Conservation (phyloP, 2,888 invertebrate species). For the Oligia fasciuncula region DNA sequence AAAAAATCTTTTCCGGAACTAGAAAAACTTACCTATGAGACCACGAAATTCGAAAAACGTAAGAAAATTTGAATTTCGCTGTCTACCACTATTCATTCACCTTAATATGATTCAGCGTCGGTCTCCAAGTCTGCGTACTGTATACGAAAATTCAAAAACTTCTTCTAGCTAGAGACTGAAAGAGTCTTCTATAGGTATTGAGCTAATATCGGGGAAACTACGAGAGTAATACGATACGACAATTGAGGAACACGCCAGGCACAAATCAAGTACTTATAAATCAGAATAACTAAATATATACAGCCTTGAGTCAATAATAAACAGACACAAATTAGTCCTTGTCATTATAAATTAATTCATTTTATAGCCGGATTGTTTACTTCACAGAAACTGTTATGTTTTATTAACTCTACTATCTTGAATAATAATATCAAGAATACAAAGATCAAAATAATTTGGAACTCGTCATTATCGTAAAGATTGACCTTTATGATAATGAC, state of each 20-base stretch:
- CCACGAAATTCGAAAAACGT: too few species aligned
- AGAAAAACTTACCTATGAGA: too few species aligned
- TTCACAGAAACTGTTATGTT: background rate
- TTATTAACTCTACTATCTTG: background rate
- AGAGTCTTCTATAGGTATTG: background rate
- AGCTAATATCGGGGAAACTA: background rate
- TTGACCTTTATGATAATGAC: background rate
- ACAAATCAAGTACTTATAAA: slow-evolving; percentile 1
- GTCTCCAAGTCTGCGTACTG: background rate
- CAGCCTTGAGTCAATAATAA: slow-evolving; percentile 11
- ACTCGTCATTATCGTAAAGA: too few species aligned
- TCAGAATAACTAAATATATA: background rate
- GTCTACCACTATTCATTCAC: too few species aligned
- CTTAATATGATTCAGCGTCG: background rate
- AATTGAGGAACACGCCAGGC: background rate
- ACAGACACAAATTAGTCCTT: slow-evolving; percentile 32
- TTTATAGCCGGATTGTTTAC: slow-evolving; percentile 40
- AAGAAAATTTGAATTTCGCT: too few species aligned
- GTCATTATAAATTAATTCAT: slow-evolving; percentile 35
- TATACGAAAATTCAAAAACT: background rate
- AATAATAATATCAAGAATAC: background rate
- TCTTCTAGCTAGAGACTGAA: background rate
- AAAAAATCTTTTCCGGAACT: too few species aligned
- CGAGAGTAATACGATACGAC: background rate
- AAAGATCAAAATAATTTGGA: too few species aligned